phyloP scores from a whole-genome alignment of 2,888 invertebrate species.

The Coleophora flavipennella region DNA sequence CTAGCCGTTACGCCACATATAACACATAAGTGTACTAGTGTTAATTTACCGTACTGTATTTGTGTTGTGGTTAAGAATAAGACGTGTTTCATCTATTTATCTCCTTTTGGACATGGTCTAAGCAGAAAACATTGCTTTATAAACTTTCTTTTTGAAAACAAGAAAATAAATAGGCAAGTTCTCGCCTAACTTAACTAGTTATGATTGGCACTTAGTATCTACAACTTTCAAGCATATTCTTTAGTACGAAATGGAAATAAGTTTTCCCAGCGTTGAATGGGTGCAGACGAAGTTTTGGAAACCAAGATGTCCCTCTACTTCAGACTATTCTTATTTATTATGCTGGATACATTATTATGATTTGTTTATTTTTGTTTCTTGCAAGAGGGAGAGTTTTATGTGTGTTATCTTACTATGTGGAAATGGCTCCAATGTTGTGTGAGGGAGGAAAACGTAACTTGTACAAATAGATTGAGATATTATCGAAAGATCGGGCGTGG shows the following conservation, averaged over 20 bases:
- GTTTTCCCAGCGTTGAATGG: slow-evolving; percentile 13
- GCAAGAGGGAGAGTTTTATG: no score
- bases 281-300: slow-evolving; percentile 23
- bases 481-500: no score
- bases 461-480: no score
- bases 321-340: slow-evolving; percentile 19
- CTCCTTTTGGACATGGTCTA: no score
- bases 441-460: no score
- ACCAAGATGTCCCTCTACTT: slow-evolving; percentile 22
- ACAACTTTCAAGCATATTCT: slow-evolving; percentile 26
- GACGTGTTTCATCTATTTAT: no score
- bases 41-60: no score
- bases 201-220: slow-evolving; percentile 25
- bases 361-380: slow-evolving; percentile 9
- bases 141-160: not conserved
- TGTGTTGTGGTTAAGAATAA: no score
- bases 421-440: slow-evolving; percentile 9
- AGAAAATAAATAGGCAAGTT: slow-evolving; percentile 2
- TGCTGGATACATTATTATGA: slow-evolving; percentile 9
- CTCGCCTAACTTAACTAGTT: slow-evolving; percentile 18
- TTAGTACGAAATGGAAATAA: slow-evolving; percentile 32
- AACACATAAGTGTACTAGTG: no score
- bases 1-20: no score
- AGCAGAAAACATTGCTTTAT: no score
- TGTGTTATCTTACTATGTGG: not conserved